Conservation (phyloP, 2,888 invertebrate species). For the Volucella inflata region DNA sequence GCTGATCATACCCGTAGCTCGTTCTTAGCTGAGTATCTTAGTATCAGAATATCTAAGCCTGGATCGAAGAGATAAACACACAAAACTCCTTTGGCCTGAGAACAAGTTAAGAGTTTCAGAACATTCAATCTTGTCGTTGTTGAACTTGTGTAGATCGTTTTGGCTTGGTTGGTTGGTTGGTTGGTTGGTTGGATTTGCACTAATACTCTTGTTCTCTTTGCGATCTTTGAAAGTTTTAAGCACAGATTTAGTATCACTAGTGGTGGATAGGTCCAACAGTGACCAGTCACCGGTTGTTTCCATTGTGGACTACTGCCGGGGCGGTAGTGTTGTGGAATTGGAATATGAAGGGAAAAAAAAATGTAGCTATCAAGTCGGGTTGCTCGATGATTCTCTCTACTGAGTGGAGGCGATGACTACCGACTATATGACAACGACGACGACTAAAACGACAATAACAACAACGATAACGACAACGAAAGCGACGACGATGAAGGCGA, state of each 20-base stretch:
- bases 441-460: slow-evolving; percentile 36
- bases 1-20: too few relatives aligned
- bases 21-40: background rate
- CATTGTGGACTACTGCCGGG: background rate
- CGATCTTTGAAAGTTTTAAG: slow-evolving; percentile 27
- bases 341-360: slow-evolving; percentile 22
- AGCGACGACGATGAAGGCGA: slow-evolving; percentile 43
- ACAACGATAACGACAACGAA: background rate
- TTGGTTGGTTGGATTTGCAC: slow-evolving; percentile 59
- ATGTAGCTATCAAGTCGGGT: slow-evolving; percentile 58
- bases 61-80: slow-evolving; percentile 53
- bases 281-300: slow-evolving; percentile 11
- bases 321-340: slow-evolving; percentile 1
- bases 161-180: background rate
- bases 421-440: background rate
- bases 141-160: slow-evolving; percentile 61
- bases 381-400: slow-evolving; percentile 47
- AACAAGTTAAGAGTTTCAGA: slow-evolving; percentile 66
- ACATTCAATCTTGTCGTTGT: background rate
- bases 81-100: slow-evolving; percentile 36
- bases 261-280: too few relatives aligned
- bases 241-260: slow-evolving; percentile 4
- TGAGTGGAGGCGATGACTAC: slow-evolving; percentile 34
- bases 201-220: slow-evolving; percentile 66
- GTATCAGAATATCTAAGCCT: slow-evolving; percentile 47